phyloP scores from a whole-genome alignment of 2,113 vertebrate genomes.

The Rhegmatorhina hoffmannsi region DNA sequence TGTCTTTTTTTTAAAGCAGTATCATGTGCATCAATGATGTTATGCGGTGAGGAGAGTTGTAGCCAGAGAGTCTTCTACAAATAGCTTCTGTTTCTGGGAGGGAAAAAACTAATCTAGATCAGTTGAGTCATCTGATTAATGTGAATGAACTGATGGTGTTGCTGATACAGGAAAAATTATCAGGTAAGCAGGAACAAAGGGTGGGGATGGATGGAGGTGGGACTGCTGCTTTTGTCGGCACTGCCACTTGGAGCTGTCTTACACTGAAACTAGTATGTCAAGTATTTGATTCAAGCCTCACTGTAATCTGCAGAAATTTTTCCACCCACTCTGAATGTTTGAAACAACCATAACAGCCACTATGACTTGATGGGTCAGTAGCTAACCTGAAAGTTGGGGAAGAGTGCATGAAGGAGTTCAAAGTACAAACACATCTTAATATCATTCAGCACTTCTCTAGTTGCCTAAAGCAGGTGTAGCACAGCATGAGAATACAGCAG shows the following conservation, averaged over 20 bases:
- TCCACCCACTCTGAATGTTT: neutral
- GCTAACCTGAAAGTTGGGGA: neutral
- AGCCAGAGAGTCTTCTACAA: neutral
- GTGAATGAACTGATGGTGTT: neutral
- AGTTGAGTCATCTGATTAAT: neutral
- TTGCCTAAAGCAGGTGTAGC: neutral
- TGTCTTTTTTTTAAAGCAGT: neutral
- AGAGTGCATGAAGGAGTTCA: neutral
- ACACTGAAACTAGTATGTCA: neutral
- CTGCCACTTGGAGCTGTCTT: neutral
- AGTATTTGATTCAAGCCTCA: neutral
- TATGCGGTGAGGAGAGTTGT: neutral
- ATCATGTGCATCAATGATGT: neutral
- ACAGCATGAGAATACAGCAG: neutral
- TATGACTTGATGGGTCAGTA: neutral
- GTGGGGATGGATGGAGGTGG: neutral
- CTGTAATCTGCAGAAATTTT: neutral
- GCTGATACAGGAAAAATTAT: neutral
- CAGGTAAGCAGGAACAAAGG: neutral
- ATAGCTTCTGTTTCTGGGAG: neutral
- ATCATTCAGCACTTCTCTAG: neutral
- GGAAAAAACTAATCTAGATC: rapidly evolving
- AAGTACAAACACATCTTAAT: neutral
- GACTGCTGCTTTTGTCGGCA: neutral
- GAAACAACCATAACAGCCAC: neutral